Conservation (phyloP, 2,797 vertebrate genomes). For the Basileuterus tristriatus region DNA sequence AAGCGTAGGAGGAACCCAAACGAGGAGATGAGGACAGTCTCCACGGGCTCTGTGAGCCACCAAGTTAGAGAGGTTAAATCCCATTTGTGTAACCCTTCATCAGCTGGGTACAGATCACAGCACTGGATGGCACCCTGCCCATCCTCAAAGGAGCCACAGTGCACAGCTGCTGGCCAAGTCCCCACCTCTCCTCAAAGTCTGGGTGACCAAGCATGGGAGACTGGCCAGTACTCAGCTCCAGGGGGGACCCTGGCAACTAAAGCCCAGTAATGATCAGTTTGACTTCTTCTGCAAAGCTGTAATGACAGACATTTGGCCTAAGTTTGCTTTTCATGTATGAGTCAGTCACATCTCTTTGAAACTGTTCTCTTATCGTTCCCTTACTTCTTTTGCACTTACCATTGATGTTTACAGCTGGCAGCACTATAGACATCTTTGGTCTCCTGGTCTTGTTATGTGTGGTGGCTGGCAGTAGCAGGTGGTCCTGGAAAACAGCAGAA, state of each 20-base stretch:
- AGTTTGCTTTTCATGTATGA: background rate
- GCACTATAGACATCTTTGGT: conserved; percentile 94
- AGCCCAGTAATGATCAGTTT: background rate
- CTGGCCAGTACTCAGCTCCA: background rate
- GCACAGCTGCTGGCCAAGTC: background rate
- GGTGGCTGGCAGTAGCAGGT: conserved; percentile 93
- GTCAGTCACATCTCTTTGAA: background rate
- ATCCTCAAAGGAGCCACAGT: background rate
- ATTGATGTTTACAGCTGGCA: conserved; percentile 93
- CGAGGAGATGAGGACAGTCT: background rate
- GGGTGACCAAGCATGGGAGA: background rate
- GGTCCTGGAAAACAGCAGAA: conserved; percentile 84
- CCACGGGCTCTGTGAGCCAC: background rate
- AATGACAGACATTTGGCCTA: background rate
- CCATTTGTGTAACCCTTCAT: background rate
- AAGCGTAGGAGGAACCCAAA: background rate
- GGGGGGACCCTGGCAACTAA: background rate
- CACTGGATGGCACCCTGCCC: background rate
- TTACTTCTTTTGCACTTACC: conserved; percentile 80
- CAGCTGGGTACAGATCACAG: background rate
- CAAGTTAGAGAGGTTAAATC: background rate
- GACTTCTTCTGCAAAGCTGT: background rate
- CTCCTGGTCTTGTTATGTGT: conserved; percentile 94
- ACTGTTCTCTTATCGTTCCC: background rate
- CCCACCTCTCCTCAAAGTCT: background rate